Evolutionary conservation across 2,797 vertebrate species (phyloP).

Genomic region (Sparidentex hasta): DNA sequence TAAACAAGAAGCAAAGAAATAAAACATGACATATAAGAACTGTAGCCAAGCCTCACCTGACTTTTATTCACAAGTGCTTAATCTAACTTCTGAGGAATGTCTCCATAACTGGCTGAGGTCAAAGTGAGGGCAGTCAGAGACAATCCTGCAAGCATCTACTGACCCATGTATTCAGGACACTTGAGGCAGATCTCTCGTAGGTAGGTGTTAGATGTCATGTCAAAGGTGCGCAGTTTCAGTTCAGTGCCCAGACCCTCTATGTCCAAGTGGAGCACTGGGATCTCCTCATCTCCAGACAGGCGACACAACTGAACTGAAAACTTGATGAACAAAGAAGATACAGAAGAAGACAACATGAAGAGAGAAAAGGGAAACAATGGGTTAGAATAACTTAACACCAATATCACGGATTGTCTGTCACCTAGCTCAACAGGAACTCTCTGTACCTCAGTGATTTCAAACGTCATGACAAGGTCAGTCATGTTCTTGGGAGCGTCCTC

Average conservation of each 20-base stretch:
- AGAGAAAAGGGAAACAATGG: neutral
- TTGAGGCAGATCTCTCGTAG: conserved; percentile 93
- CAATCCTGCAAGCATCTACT: conserved; percentile 53
- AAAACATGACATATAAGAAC: conserved; percentile 5
- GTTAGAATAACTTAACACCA: neutral
- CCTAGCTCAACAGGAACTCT: neutral
- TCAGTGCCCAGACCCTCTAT: conserved; percentile 93
- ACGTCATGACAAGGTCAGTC: conserved; percentile 89
- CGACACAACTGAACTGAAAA: conserved; percentile 92
- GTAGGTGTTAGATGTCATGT: conserved; percentile 92
- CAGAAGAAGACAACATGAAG: neutral
- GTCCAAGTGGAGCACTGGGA: conserved; percentile 89
- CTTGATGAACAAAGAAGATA: conserved; percentile 73
- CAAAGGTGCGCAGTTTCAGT: conserved; percentile 91
- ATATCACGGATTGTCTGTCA: neutral
- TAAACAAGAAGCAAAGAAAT: conserved; percentile 69
- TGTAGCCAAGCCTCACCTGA: neutral
- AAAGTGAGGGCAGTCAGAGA: neutral
- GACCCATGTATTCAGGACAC: conserved; percentile 95
- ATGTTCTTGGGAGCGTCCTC: conserved; percentile 92
- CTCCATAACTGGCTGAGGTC: neutral
- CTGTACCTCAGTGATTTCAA: conserved; percentile 94
- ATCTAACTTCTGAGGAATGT: conserved; percentile 7
- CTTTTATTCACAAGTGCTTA: neutral
- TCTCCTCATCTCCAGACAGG: conserved; percentile 83